Conservation (phyloP, 2,797 vertebrate genomes). For the Falco peregrinus region DNA sequence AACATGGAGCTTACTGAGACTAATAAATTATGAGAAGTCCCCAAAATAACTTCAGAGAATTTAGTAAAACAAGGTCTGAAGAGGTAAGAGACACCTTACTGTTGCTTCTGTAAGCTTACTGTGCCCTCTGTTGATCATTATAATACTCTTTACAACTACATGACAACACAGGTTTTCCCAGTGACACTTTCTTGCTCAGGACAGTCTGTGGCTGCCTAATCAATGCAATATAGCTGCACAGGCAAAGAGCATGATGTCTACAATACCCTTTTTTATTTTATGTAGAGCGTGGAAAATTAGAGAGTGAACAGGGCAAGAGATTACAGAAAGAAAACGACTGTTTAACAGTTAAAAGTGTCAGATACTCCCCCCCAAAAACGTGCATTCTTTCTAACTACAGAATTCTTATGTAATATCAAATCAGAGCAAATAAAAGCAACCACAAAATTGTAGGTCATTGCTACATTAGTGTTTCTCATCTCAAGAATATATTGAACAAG, state of each 20-base stretch:
- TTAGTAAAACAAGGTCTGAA: neutral
- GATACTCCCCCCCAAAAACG: neutral
- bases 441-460: neutral
- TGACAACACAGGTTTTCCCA: neutral
- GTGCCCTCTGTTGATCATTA: conserved; percentile 26
- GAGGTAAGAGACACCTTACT: neutral
- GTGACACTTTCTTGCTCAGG: neutral
- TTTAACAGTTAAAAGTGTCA: neutral
- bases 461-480: neutral
- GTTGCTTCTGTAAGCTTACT: neutral
- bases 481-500: neutral
- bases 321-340: neutral
- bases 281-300: neutral
- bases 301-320: neutral
- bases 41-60: neutral
- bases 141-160: neutral
- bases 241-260: neutral
- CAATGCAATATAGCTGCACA: neutral
- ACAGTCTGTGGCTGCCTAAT: neutral
- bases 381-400: neutral
- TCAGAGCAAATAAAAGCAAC: neutral
- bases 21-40: neutral
- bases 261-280: neutral
- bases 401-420: neutral
- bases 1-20: neutral